These are phyloP conservation scores for Myotis planiceps DNA, from an alignment of 2,797 vertebrate species.

Conservation along the genomic window DNA sequence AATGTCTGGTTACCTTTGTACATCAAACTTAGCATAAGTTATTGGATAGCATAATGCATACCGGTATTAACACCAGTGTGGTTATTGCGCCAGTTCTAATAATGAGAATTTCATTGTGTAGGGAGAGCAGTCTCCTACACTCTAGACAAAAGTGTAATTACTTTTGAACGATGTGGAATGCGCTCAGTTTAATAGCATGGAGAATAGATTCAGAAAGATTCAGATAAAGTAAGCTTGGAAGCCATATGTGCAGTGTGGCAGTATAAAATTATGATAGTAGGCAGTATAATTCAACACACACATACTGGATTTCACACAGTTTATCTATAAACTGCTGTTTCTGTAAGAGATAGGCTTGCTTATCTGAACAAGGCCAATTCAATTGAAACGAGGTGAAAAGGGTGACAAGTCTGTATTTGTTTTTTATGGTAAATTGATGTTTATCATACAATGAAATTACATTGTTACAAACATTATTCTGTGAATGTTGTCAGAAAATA, in stretches of 20 bases:
- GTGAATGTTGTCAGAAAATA: constrained; percentile 76
- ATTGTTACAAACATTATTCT: constrained; percentile 79
- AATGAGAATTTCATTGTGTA: constrained; percentile 89
- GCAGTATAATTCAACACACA: constrained; percentile 81
- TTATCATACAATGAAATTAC: constrained; percentile 85
- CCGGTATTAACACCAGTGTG: constrained; percentile 82
- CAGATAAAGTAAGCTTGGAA: constrained; percentile 86
- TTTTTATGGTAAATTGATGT: constrained; percentile 84
- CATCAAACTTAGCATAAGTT: constrained; percentile 82
- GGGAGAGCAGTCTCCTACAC: constrained; percentile 84
- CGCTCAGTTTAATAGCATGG: constrained; percentile 85
- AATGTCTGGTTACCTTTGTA: constrained; percentile 85
- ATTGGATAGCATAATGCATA: constrained; percentile 81
- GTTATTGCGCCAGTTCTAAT: constrained; percentile 86
- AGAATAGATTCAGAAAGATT: constrained; percentile 88
- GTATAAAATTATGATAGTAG: constrained; percentile 84
- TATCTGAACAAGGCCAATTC: constrained; percentile 82
- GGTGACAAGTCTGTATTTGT: constrained; percentile 76
- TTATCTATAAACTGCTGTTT: constrained; percentile 85
- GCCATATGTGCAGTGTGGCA: constrained; percentile 85
- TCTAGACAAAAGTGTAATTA: constrained; percentile 89
- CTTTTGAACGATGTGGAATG: constrained; percentile 88
- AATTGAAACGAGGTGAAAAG: constrained; percentile 78
- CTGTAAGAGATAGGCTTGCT: constrained; percentile 82
- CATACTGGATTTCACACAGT: constrained; percentile 78